phyloP scores from a whole-genome alignment of 2,113 vertebrate species.

The Notothenia coriiceps region DNA sequence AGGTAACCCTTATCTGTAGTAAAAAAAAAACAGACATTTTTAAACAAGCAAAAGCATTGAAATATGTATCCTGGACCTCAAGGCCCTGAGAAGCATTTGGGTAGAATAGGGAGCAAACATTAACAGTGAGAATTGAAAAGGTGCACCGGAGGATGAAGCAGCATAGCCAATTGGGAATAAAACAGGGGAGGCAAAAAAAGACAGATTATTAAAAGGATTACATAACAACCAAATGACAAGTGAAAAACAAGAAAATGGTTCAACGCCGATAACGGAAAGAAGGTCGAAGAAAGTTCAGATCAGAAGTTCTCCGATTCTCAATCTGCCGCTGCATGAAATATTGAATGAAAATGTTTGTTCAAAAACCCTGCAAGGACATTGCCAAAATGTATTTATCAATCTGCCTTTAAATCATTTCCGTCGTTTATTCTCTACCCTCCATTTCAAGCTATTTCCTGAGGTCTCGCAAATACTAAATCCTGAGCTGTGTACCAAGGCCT shows the following conservation, averaged over 20 bases:
- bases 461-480: conserved; percentile 9
- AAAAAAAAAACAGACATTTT: not conserved
- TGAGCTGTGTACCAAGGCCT: conserved; percentile 12
- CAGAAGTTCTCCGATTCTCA: conserved; percentile 3
- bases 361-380: conserved; percentile 11
- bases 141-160: not conserved
- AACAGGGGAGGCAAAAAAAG: not conserved
- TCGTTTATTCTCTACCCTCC: conserved; percentile 7
- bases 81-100: not conserved
- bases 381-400: conserved; percentile 30
- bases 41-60: not conserved
- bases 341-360: conserved; percentile 20
- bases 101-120: not conserved
- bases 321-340: conserved; percentile 29
- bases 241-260: conserved; percentile 6
- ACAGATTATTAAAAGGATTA: not conserved
- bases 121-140: not conserved
- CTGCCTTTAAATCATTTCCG: conserved; percentile 25
- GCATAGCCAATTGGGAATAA: not conserved
- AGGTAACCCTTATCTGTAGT: not conserved
- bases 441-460: conserved; percentile 17
- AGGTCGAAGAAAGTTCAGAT: conserved; percentile 16
- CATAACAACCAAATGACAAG: not conserved
- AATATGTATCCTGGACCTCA: not conserved
- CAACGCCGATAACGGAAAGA: not conserved